Conservation (phyloP, 1,140 invertebrate genomes). For the Conus ventricosus region DNA sequence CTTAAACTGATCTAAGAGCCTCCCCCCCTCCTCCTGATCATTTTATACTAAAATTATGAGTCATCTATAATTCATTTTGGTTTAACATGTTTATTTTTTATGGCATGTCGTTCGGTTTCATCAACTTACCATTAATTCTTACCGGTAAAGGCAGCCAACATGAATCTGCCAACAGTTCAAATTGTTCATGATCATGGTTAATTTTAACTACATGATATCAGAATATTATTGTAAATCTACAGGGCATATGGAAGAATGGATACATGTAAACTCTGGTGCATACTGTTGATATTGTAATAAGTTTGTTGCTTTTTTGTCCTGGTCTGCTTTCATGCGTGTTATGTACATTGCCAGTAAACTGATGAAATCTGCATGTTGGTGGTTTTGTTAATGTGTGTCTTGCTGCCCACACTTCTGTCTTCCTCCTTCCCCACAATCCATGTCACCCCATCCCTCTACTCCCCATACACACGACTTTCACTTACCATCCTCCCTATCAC, state of each 20-base stretch:
- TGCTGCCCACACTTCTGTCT: no score
- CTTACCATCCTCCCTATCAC: not conserved
- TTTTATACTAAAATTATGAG: no score
- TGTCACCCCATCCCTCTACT: not conserved
- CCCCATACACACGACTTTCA: no score
- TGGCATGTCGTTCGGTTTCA: no score
- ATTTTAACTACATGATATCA: no score
- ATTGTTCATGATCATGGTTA: not conserved
- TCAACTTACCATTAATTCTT: no score
- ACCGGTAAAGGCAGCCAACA: no score
- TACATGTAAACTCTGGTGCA: not conserved
- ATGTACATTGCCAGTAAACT: not conserved
- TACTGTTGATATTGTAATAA: not conserved
- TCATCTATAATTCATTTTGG: no score
- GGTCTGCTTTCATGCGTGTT: not conserved
- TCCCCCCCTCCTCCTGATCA: not conserved
- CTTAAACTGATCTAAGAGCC: not conserved
- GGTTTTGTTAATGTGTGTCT: not conserved
- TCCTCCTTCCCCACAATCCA: not conserved
- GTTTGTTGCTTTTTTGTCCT: not conserved
- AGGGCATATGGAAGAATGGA: no score
- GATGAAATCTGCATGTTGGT: not conserved
- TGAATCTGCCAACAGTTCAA: no score
- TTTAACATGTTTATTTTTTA: no score
- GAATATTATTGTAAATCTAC: no score